These are phyloP conservation scores for Acronicta aceris DNA, from an alignment of 2,888 invertebrate genomes.

Conservation along the genomic window DNA sequence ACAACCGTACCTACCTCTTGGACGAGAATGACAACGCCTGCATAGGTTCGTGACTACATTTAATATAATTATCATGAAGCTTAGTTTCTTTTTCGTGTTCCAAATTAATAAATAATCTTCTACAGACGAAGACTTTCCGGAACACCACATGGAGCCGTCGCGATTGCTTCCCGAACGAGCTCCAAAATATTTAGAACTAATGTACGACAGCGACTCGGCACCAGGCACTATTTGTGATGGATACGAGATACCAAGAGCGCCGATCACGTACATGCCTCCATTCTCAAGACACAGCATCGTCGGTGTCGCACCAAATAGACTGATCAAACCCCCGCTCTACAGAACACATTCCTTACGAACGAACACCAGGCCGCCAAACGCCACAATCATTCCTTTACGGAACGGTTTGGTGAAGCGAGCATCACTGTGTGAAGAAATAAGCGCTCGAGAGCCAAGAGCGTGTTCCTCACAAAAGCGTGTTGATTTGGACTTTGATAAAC, in stretches of 20 bases:
- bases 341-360: constrained; percentile 78
- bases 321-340: constrained; percentile 74
- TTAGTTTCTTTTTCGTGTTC: neutral
- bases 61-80: constrained; percentile 15
- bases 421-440: constrained; percentile 74
- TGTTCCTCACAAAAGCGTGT: constrained; percentile 57
- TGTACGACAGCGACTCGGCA: constrained; percentile 89
- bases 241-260: constrained; percentile 90
- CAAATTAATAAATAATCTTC: constrained; percentile 16
- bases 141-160: constrained; percentile 82
- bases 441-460: constrained; percentile 53
- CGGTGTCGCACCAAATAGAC: constrained; percentile 79
- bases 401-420: constrained; percentile 78
- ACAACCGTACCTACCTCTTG: constrained; percentile 94
- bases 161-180: constrained; percentile 75
- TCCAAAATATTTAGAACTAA: constrained; percentile 91
- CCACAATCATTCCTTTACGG: constrained; percentile 81
- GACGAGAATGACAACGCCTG: constrained; percentile 92
- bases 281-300: constrained; percentile 82
- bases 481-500: constrained; percentile 68
- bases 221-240: constrained; percentile 85
- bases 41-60: constrained; percentile 79
- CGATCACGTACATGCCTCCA: constrained; percentile 66
- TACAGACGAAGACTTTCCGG: constrained; percentile 81
- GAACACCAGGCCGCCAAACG: constrained; percentile 75